Conservation (phyloP, 2,888 invertebrate genomes). For the Esperia sulphurella region DNA sequence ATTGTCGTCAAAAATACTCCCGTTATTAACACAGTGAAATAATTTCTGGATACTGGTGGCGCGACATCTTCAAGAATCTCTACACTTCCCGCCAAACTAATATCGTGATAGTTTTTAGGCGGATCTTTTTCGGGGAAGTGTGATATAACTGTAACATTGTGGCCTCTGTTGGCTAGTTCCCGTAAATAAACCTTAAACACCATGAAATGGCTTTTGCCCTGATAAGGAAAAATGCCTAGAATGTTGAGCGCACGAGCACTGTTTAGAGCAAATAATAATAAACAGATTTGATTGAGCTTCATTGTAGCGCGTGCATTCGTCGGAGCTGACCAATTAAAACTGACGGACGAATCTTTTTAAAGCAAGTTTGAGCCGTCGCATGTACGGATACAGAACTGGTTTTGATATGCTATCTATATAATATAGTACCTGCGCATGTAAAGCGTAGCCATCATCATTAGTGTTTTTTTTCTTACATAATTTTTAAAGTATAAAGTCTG, state of each 20-base stretch:
- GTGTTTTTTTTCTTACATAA: too few species aligned
- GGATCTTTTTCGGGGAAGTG: slow-evolving; percentile 77
- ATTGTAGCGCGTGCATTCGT: slow-evolving; percentile 22
- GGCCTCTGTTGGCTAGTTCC: slow-evolving; percentile 80
- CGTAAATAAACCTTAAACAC: slow-evolving; percentile 80
- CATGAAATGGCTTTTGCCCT: slow-evolving; percentile 84
- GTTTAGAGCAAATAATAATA: slow-evolving; percentile 25
- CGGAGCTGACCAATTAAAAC: not conserved
- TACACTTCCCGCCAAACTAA: slow-evolving; percentile 62
- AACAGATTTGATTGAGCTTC: slow-evolving; percentile 24
- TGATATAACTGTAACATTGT: slow-evolving; percentile 83
- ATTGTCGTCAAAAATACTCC: slow-evolving; percentile 22
- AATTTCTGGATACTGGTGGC: slow-evolving; percentile 35
- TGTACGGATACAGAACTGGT: too few species aligned
- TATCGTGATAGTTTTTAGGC: slow-evolving; percentile 78
- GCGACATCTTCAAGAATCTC: slow-evolving; percentile 35
- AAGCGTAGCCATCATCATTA: too few species aligned
- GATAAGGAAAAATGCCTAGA: slow-evolving; percentile 82
- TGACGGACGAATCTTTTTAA: not conserved
- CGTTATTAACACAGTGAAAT: slow-evolving; percentile 16
- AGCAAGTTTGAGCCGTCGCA: not conserved
- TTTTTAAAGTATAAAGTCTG: too few species aligned
- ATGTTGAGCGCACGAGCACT: slow-evolving; percentile 58
- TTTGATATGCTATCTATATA: too few species aligned
- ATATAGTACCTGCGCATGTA: too few species aligned